Percentiles rank a stretch among this genome's conserved stretches.
Evolutionary conservation across 2,797 vertebrate genomes (phyloP).

Genomic region (Poecilia wingei): DNA sequence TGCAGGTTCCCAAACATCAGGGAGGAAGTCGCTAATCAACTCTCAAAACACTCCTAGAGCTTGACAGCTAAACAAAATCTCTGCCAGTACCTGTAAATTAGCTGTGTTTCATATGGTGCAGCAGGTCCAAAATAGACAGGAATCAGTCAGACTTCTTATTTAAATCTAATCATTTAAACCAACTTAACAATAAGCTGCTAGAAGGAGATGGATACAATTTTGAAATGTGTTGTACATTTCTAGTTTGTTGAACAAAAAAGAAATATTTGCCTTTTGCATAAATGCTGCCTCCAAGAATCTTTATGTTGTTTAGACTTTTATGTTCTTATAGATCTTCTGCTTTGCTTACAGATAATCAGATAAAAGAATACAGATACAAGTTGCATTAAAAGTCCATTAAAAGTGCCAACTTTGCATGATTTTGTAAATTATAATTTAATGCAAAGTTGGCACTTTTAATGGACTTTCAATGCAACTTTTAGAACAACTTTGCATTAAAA

Average conservation of each 20-base stretch:
- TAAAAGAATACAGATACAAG: too few species aligned
- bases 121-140: background rate
- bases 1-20: background rate
- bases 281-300: background rate
- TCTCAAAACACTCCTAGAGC: background rate
- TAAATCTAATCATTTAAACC: background rate
- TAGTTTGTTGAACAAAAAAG: background rate
- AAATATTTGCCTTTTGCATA: background rate
- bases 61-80: background rate
- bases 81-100: background rate
- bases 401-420: too few species aligned
- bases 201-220: background rate
- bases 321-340: background rate
- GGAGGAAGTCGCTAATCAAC: constrained; percentile 2
- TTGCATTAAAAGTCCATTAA: too few species aligned
- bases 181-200: background rate
- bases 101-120: background rate
- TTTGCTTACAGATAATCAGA: background rate
- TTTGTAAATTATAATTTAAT: too few species aligned
- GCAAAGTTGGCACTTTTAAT: too few species aligned
- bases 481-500: too few species aligned
- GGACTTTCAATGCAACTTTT: too few species aligned
- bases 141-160: background rate
- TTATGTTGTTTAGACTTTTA: background rate
- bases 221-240: background rate